These are phyloP conservation scores for Heliopora coerulea DNA, from an alignment of 92 coral and sea anemone species.

Conservation along the genomic window DNA sequence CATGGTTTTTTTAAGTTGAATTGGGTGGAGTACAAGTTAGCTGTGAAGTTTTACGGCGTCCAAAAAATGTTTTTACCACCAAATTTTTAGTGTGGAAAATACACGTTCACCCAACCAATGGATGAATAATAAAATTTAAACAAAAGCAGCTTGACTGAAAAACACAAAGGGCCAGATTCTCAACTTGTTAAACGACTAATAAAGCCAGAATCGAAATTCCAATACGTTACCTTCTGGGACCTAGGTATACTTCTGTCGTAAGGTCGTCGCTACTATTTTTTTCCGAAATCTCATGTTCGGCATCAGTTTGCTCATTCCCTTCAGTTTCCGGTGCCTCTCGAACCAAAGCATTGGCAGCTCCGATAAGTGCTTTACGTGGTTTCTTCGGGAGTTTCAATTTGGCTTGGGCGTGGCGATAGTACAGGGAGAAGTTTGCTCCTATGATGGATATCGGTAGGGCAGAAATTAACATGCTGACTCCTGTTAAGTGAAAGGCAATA, in stretches of 20 bases:
- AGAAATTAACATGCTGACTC: slow-evolving; percentile 76
- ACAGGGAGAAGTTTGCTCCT: slow-evolving; percentile 91
- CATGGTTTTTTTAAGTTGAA: no score
- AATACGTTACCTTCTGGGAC: slow-evolving; percentile 38
- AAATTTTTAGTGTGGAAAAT: no score
- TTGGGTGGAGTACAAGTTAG: no score
- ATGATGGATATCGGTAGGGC: slow-evolving; percentile 99
- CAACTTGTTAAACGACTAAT: no score
- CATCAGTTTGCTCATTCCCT: slow-evolving; percentile 49
- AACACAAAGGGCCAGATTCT: background rate
- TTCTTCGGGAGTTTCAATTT: slow-evolving; percentile 95
- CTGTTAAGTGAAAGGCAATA: slow-evolving; percentile 68
- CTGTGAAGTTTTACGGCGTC: no score
- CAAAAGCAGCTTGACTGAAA: no score
- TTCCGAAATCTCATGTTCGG: slow-evolving; percentile 28
- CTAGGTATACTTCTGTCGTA: slow-evolving; percentile 32
- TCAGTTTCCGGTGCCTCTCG: slow-evolving; percentile 3
- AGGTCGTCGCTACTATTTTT: slow-evolving; percentile 35
- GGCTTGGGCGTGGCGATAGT: slow-evolving; percentile 98
- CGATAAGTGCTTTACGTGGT: slow-evolving; percentile 69
- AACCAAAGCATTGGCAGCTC: slow-evolving; percentile 75
- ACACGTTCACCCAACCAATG: no score
- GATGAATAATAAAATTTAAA: no score
- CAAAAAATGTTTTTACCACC: no score
- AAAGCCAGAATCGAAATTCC: no score